Evolutionary conservation across 2,888 invertebrate species (phyloP).

Genomic region (Ophion ellenae): DNA sequence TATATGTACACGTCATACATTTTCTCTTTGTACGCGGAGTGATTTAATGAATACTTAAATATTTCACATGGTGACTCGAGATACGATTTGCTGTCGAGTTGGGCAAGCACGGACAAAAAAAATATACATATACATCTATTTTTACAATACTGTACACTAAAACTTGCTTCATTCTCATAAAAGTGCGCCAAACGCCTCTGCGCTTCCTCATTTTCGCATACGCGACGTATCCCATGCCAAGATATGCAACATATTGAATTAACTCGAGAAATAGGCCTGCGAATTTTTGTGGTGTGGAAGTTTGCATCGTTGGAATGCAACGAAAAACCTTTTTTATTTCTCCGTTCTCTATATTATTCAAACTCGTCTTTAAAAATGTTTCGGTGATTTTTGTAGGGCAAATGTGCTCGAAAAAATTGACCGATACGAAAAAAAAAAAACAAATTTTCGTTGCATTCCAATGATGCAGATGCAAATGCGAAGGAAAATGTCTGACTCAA

Average conservation of each 20-base stretch:
- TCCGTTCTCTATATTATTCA: too few relatives aligned
- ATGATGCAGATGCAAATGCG: too few relatives aligned
- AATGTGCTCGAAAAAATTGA: too few relatives aligned
- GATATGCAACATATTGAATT: background rate
- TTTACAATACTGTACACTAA: conserved; percentile 64
- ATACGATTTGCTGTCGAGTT: conserved; percentile 37
- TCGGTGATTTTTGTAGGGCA: too few relatives aligned
- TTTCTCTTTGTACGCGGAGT: conserved; percentile 53
- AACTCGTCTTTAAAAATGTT: too few relatives aligned
- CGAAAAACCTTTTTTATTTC: too few relatives aligned
- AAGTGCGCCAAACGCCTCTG: conserved; percentile 50
- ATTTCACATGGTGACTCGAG: conserved; percentile 39
- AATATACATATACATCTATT: conserved; percentile 43
- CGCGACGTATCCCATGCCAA: conserved; percentile 1
- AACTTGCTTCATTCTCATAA: conserved; percentile 44
- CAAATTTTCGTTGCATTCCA: too few relatives aligned
- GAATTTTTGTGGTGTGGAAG: too few relatives aligned
- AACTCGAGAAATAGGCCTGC: background rate
- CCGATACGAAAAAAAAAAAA: too few relatives aligned
- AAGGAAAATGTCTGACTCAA: too few relatives aligned
- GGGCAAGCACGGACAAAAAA: conserved; percentile 60
- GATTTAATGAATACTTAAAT: conserved; percentile 33
- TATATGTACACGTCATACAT: conserved; percentile 52
- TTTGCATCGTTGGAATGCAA: too few relatives aligned
- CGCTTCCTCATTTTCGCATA: conserved; percentile 12